Conservation (phyloP, 2,888 invertebrate genomes). For the Epinotia demarniana region DNA sequence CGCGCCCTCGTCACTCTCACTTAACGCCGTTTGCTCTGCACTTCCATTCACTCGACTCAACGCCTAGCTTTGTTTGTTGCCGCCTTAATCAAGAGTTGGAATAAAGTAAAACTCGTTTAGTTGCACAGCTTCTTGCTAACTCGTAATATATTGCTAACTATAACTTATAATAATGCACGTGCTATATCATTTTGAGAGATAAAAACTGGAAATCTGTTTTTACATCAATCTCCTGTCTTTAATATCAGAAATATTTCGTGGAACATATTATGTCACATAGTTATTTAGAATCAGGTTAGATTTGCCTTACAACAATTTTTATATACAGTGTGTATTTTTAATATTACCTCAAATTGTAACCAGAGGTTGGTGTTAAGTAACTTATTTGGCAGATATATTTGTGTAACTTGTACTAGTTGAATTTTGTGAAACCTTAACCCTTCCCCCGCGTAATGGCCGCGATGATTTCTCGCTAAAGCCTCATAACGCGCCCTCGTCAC, state of each 20-base stretch:
- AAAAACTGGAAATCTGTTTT: not conserved
- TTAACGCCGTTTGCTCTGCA: constrained; percentile 68
- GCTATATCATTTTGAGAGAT: not conserved
- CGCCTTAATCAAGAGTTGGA: not conserved
- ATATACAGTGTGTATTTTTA: no score
- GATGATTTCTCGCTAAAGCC: constrained; percentile 77
- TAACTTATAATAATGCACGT: no score
- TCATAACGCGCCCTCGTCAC: constrained; percentile 74
- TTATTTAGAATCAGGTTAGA: no score
- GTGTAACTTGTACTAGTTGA: not conserved
- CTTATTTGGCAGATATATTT: no score
- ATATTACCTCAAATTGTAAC: no score
- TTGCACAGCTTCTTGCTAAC: not conserved
- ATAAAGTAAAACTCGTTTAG: not conserved
- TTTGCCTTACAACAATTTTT: no score
- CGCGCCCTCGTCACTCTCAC: constrained; percentile 69
- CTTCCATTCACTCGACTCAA: constrained; percentile 21
- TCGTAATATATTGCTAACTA: no score
- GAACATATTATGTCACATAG: no score
- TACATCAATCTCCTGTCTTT: no score
- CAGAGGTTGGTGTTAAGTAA: no score
- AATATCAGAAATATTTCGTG: no score
- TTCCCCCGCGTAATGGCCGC: constrained; percentile 62
- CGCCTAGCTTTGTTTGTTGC: constrained; percentile 2
- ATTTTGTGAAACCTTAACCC: constrained; percentile 8